Conservation (phyloP, 2,888 invertebrate species). For the Lutraria lutraria region DNA sequence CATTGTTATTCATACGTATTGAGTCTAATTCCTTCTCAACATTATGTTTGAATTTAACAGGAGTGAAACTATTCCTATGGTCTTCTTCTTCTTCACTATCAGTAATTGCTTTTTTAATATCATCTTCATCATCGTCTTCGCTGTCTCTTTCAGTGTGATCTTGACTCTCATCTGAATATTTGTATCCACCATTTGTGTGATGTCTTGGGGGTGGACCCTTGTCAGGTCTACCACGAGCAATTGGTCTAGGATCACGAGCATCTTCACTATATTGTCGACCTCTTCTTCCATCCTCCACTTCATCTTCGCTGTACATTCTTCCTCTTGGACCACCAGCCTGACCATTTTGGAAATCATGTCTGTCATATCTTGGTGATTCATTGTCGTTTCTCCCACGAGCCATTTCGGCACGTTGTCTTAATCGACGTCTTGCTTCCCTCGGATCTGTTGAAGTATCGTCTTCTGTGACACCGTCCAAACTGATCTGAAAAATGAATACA, state of each 20-base stretch:
- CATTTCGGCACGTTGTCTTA: slow-evolving; percentile 62
- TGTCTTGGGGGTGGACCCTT: background rate
- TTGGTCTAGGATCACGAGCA: slow-evolving; percentile 61
- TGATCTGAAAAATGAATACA: slow-evolving; percentile 49
- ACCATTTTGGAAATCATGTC: slow-evolving; percentile 66
- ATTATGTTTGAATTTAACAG: slow-evolving; percentile 69
- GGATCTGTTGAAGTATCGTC: slow-evolving; percentile 64
- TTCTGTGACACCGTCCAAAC: slow-evolving; percentile 66
- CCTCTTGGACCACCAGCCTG: slow-evolving; percentile 44
- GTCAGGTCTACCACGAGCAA: slow-evolving; percentile 28
- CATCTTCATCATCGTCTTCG: slow-evolving; percentile 74
- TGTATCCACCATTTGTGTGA: slow-evolving; percentile 66
- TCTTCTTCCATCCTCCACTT: slow-evolving; percentile 20
- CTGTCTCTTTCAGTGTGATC: slow-evolving; percentile 61
- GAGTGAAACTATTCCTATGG: slow-evolving; percentile 64
- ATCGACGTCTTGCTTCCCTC: slow-evolving; percentile 49
- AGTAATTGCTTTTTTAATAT: slow-evolving; percentile 47
- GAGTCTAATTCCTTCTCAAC: slow-evolving; percentile 79
- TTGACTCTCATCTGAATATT: slow-evolving; percentile 63
- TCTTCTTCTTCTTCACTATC: slow-evolving; percentile 72
- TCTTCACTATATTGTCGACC: slow-evolving; percentile 61
- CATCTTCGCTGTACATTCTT: slow-evolving; percentile 55
- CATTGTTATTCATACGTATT: slow-evolving; percentile 66
- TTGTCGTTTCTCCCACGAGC: slow-evolving; percentile 59
- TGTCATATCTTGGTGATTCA: slow-evolving; percentile 54